Evolutionary conservation across 2,888 invertebrate species (phyloP).

Genomic region (Diabrotica balteata): DNA sequence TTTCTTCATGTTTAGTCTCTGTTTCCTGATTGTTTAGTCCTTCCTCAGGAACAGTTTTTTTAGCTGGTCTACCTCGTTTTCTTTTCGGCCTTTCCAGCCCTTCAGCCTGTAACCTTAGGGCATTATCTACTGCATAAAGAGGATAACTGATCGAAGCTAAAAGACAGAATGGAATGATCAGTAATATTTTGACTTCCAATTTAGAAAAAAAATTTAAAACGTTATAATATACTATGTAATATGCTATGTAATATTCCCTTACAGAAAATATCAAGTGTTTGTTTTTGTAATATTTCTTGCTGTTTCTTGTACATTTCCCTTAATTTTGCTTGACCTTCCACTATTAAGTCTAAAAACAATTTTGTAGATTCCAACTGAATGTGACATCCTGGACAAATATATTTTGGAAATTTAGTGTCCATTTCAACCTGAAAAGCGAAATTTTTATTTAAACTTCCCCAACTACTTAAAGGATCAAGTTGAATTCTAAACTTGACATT

Average conservation of each 20-base stretch:
- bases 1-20: slow-evolving; percentile 40
- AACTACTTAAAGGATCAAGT: slow-evolving; percentile 51
- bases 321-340: slow-evolving; percentile 72
- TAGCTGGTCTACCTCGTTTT: slow-evolving; percentile 76
- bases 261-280: not conserved
- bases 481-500: slow-evolving; percentile 44
- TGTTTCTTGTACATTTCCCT: slow-evolving; percentile 60
- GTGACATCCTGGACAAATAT: slow-evolving; percentile 79
- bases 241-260: too few relatives aligned
- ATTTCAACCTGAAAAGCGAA: slow-evolving; percentile 67
- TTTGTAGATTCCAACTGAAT: slow-evolving; percentile 78
- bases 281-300: slow-evolving; percentile 15
- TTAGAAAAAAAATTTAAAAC: too few relatives aligned
- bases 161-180: slow-evolving; percentile 30
- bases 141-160: slow-evolving; percentile 69
- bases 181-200: too few relatives aligned
- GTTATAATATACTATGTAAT: too few relatives aligned
- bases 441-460: slow-evolving; percentile 46
- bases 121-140: slow-evolving; percentile 71
- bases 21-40: slow-evolving; percentile 29
- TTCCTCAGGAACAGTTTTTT: slow-evolving; percentile 55
- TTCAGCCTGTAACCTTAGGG: slow-evolving; percentile 69
- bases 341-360: slow-evolving; percentile 75
- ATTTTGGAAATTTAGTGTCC: slow-evolving; percentile 74
- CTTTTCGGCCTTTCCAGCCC: slow-evolving; percentile 72